Evolutionary conservation across 2,113 vertebrate genomes (phyloP), one percentile per base, ranked within the genome.

Genomic region (Platichthys flesus): DNA sequence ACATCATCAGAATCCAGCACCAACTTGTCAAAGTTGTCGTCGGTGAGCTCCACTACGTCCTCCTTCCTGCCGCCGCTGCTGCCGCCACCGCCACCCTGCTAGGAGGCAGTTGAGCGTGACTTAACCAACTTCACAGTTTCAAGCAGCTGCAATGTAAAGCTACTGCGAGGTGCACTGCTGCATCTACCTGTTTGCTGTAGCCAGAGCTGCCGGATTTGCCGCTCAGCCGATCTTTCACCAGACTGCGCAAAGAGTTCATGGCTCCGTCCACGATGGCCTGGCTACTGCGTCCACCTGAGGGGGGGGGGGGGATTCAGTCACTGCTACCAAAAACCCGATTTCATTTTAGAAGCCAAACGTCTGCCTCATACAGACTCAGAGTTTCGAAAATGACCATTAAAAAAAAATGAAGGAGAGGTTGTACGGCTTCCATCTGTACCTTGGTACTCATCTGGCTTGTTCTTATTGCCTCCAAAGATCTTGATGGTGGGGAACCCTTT

Each of bases 401-500:
- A 59, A 35, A 35, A 16, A 47, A 9, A 37, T 2, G 35, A 0
- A 24, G 35, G 18, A 37, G 45, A 49, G 4, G 45, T 3, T 42
- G 28, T 5, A 54, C 16, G 49, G 20, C 51, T 8, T 5, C 14
- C 1, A 7, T 12, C 12, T 16, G 16, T 83, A 99, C 98, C 98
- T 92, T 99, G 97, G 88, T 97, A 99, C 45, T 98, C 97, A 64
- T 99, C 97, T 2, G 98, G 95, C 86, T 94, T 98, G 87, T 98
- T 95, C 93, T 99, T 99, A 84, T 99, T 98, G 67, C 94, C 91
- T 10, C 97, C 97, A 90, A 99, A 99, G 90, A 99, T 86, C 92
- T 99, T 99, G 93, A 99, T 99, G 71, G 97, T 98, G 23, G 98
- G 98, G 90, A 98, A 99, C 0, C 98, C 97, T 86, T 93, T 93